Evolutionary conservation across 2,113 vertebrate genomes (phyloP).

Genomic region (Alligator mississippiensis): DNA sequence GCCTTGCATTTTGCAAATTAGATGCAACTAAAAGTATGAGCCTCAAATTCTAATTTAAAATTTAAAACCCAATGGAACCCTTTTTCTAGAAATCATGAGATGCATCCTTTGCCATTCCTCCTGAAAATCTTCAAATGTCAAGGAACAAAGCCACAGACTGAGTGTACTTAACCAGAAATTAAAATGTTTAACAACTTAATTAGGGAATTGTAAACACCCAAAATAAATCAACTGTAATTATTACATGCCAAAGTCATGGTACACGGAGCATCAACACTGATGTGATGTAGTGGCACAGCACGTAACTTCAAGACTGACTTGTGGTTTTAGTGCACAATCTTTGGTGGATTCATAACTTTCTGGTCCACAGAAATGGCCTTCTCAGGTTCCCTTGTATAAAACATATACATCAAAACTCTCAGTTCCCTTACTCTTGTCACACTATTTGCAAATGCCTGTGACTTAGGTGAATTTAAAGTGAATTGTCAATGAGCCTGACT

Average conservation of each 20-base stretch:
- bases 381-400: neutral
- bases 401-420: neutral
- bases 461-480: neutral
- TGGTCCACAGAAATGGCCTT: neutral
- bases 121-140: neutral
- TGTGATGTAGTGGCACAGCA: neutral
- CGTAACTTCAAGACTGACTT: neutral
- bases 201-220: neutral
- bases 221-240: neutral
- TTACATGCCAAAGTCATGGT: neutral
- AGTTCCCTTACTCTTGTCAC: neutral
- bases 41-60: neutral
- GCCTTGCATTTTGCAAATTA: neutral
- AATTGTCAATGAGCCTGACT: neutral
- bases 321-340: neutral
- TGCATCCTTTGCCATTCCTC: neutral
- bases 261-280: neutral
- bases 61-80: neutral
- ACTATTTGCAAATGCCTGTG: neutral
- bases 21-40: neutral
- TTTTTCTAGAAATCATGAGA: neutral
- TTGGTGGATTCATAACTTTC: neutral
- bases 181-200: neutral
- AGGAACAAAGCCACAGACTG: neutral
- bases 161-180: neutral